Evolutionary conservation across 2,797 vertebrate species (phyloP), one percentile per base, ranked within the genome.

Genomic region (Sylvilagus floridanus): DNA sequence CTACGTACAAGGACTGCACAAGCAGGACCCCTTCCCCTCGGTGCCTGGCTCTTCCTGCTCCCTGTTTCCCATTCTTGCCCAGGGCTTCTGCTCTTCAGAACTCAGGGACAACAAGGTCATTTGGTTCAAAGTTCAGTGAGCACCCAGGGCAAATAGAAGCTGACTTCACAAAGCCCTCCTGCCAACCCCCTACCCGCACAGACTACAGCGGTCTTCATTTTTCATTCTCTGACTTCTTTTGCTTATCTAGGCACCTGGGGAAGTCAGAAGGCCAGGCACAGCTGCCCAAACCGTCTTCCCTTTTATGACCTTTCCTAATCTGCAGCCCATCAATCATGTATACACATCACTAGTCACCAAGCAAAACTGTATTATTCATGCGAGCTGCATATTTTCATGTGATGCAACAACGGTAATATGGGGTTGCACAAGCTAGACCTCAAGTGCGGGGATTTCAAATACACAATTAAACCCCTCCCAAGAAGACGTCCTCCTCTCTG

Each of bases 91-190:
- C 35, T 78, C 88, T 91, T 68, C 32, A 57, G 82, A 65, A 93
- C 16, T 91, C 76, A 93, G 83, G 81, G 21, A 73, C 54, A 85
- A 85, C 93, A 88, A 69, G 12, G 30, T 81, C 54, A 94, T 85
- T 95, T 86, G 81, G 37, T 86, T 86, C 73, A 84, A 96, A 96
- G 75, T 90, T 94, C 78, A 88, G 52, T 69, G 21, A 90, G 13
- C 42, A 95, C 35, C 83, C 84, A 85, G 24, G 84, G 32, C 32
- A 96, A 95, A 93, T 24, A 96, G 84, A 88, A 96, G 42, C 26
- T 62, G 54, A 81, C 62, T 86, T 93, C 50, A 77, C 30, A 94
- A 88, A 89, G 66, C n/a, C 24, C 28, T 81, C 75, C 52, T 47
- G 47, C 42, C 47, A 16, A 66, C 71, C 78, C 42, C 42, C 42